These are phyloP conservation scores for Hirtodrosophila cameraria DNA, from an alignment of 2,888 invertebrate genomes.

Conservation along the genomic window DNA sequence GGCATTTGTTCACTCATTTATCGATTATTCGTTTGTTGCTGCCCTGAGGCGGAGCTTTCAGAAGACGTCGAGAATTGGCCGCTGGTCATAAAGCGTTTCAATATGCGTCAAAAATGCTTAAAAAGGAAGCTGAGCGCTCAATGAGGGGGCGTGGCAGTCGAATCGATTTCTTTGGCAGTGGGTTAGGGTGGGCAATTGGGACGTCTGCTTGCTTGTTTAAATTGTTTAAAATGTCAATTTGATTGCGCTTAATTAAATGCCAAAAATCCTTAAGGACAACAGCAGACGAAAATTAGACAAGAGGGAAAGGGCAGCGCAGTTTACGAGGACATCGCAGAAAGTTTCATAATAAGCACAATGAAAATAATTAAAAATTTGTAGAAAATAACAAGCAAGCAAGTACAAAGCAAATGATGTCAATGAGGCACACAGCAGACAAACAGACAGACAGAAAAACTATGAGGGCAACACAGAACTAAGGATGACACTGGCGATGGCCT, in stretches of 20 bases:
- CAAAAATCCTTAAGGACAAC: conserved; percentile 72
- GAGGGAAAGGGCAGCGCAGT: neutral
- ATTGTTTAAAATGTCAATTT: conserved; percentile 81
- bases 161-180: conserved; percentile 18
- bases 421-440: conserved; percentile 35
- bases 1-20: conserved; percentile 34
- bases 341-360: conserved; percentile 74
- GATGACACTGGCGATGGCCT: conserved; percentile 14
- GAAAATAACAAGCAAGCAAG: conserved; percentile 62
- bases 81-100: conserved; percentile 75
- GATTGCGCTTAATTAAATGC: conserved; percentile 81
- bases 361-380: conserved; percentile 78
- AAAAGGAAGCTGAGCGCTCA: conserved; percentile 13
- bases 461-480: conserved; percentile 15
- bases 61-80: conserved; percentile 63
- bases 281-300: neutral
- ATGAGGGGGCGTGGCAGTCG: conserved; percentile 11
- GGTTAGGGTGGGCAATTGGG: conserved; percentile 25
- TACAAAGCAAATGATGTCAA: conserved; percentile 65
- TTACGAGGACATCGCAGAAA: conserved; percentile 30
- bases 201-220: conserved; percentile 72
- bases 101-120: conserved; percentile 61
- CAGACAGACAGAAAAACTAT: conserved; percentile 33
- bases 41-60: conserved; percentile 25
- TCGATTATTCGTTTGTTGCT: conserved; percentile 57